Evolutionary conservation across 2,888 invertebrate genomes (phyloP).

Genomic region (Ectemnius continuus): DNA sequence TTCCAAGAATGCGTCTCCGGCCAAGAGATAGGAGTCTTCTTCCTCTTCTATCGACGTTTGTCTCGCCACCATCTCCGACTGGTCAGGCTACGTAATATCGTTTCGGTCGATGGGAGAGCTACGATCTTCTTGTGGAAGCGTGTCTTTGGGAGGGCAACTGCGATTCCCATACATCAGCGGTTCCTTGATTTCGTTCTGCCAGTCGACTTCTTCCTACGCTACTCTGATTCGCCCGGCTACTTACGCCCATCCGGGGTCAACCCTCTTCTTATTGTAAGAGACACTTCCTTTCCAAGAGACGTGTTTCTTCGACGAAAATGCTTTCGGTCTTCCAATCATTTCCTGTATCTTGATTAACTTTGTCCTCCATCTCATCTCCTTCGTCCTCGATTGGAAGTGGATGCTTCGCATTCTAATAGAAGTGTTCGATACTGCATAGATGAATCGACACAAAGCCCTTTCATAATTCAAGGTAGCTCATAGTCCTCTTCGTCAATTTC

Average conservation of each 20-base stretch:
- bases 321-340: too few species aligned
- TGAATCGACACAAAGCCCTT: neutral
- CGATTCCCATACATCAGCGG: constrained; percentile 3
- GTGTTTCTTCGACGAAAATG: too few species aligned
- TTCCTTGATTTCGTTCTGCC: constrained; percentile 8
- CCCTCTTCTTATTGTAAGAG: too few species aligned
- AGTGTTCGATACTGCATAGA: too few species aligned
- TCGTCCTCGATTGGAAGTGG: too few species aligned
- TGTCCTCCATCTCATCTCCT: too few species aligned
- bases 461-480: neutral
- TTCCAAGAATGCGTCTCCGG: neutral
- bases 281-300: too few species aligned
- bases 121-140: neutral
- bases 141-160: neutral
- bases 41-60: neutral
- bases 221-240: too few species aligned
- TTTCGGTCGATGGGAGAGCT: neutral
- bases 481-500: neutral
- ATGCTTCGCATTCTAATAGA: too few species aligned
- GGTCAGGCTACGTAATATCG: constrained; percentile 6
- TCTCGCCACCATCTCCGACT: neutral
- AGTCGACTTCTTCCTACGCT: neutral
- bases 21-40: neutral
- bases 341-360: too few species aligned
- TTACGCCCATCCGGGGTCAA: too few species aligned